Base-by-base conservation (phyloP, 2,888 invertebrate genomes). In the Rhaphigaster nebulosa region DNA sequence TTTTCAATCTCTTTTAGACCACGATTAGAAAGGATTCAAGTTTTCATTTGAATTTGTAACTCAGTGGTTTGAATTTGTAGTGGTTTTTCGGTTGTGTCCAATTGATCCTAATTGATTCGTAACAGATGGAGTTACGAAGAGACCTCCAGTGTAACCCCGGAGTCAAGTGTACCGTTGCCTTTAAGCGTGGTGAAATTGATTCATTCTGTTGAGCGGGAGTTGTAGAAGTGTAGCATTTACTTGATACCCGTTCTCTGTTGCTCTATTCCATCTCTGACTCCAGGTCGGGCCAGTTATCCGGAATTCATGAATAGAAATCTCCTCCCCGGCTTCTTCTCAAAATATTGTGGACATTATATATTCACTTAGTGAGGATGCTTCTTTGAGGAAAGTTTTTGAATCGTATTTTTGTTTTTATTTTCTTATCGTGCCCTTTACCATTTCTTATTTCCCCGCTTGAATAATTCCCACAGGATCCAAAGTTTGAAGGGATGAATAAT, bases 251-350 rank as follows among this genome's bases (percentile, higher is more conserved):
- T 65, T 65, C 29, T 18, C 15, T 34, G 29, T 60, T 4, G n/a
- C 4, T 41, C 76, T 76, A 76, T 76, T 38, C 3, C 20, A 20
- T 70, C 15, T 70, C n/a, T 20, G 38, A 8, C 60, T 60, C 20
- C 76, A 41, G 8, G 41, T 41, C 26, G 4, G 34, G 38, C 20
- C 38, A n/a, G 12, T 4, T 41, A 38, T 20, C 20, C 15, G 6
- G 76, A 80, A 41, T 80, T 80, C 80, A 80, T 80, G 41, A 80
- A 80, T 41, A 80, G 41, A 45, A 80, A 80, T 80, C 26, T 13
- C 26, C 18, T 1, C n/a, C 26, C 12, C 13, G 1, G 23, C 26
- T 23, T n/a, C 4, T n/a, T 15, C 60, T 3, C 29, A 13, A 65
- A 34, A 65, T 5, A 5, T 18, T 34, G 15, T 65, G 3, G 13